Base-by-base conservation (phyloP, 2,888 invertebrate species). In the Microplitis manilae region DNA sequence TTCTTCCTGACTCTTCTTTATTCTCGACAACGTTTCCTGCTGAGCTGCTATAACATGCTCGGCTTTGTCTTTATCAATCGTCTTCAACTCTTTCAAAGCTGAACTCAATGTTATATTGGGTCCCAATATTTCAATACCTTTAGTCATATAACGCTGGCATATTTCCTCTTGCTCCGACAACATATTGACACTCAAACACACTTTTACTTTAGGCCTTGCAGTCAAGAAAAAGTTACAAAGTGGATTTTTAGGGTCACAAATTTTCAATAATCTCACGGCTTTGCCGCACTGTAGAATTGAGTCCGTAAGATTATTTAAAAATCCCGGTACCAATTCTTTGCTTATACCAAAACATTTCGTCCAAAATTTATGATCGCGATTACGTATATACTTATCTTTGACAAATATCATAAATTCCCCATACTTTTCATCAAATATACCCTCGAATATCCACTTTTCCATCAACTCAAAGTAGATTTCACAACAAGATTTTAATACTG, bases 381-480 rank as follows among this genome's bases (percentile, higher is more conserved):
- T 92, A 79, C 93, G 92, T 17, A 93, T 91, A 83, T 94, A 94
- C 78, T 94, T 93, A 0, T 91, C 91, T 85, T 94, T 93, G 17
- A 93, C 92, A 70, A 93, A 92, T 73, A 98, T 94, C 90, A 97
- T 97, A 84, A 97, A 96, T 90, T 97, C 97, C 82, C 94, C 94
- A 85, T 94, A 94, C 13, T 92, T 92, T 88, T 97, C 97, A 79
- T 95, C 94, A 15, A 97, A 90, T 73, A 93, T 92, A 0, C 97
- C 98, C 87, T 96, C 94, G 85, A 96, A 95, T 79, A 97, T 93
- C 94, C 97, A 98, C 78, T 94, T 93, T 85, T 95, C 94, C 59
- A 98, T 91, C 86, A 95, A 93, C 78, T 92, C 92, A 86, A 93
- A 93, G 84, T 93, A 93, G 73, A 93, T 92, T 80, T 90, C 91